Base-by-base conservation (phyloP, 2,888 invertebrate species). In the Troilus luridus region DNA sequence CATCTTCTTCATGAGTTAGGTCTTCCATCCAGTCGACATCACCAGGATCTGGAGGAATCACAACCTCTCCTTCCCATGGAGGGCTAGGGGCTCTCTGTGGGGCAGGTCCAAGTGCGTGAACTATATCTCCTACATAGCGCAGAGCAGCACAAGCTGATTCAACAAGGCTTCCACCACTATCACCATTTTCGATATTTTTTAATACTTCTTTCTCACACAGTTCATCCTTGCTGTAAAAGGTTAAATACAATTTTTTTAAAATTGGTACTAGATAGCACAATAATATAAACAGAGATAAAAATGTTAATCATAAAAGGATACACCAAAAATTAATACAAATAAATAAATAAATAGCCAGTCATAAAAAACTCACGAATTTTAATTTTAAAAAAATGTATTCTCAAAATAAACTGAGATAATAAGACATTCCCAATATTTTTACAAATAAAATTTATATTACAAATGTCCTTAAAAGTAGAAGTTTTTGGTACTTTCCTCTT, bases 11-110 rank as follows among this genome's bases (percentile, higher is more conserved):
- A 88, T 97, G 95, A 0, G 94, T 96, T 89, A 97, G 95, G 93
- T 98, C 98, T 92, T 98, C 98, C 19, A 97, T 96, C 95, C 98
- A 97, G 93, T 98, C 98, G 54, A 97, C 96, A 92, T 98, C 98
- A 91, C 97, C 95, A 92, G 97, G 97, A 56, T 96, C 95, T 72
- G 96, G 96, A 2, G 93, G 93, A 9, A 93, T 92, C 54, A 92
- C 88, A 19, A 96, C 95, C 88, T 97, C 97, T 19, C 97, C 97
- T 93, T 98, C 97, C 97, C 97, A 97, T 0, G 97, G 97, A 0
- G 97, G 96, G 93, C 96, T 95, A 19, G 96, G 94, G 2, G 95
- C 95, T 64, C 96, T 95, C 77, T 92, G 91, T n/a, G 92, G 91
- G 72, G 91, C 85, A 11, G 95, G 95, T 92, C 94, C 94, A 72